Conservation (phyloP, 92 coral and sea anemone species). For the Palythoa grandis region DNA sequence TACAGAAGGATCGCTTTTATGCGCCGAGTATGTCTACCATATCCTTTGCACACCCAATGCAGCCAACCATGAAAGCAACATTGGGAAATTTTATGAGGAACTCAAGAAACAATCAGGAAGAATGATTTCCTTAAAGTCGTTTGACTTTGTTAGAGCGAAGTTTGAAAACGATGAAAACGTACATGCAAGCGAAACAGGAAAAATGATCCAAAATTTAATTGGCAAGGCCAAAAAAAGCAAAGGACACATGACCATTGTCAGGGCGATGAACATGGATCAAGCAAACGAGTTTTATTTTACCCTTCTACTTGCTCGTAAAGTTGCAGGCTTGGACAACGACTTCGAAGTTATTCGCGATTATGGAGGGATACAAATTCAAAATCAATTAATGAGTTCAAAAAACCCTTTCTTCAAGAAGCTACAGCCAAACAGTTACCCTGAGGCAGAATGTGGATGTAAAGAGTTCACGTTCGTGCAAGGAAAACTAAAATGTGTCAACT, state of each 20-base stretch:
- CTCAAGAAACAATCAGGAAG: neutral
- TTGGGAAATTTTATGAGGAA: neutral
- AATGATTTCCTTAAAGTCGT: neutral
- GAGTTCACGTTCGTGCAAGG: neutral
- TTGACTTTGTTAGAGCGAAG: neutral
- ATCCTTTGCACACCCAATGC: constrained; percentile 16
- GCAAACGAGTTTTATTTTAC: constrained; percentile 57
- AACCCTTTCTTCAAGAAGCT: neutral
- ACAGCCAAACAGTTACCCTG: neutral
- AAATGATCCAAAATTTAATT: constrained; percentile 28
- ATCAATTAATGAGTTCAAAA: neutral
- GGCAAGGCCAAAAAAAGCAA: constrained; percentile 26
- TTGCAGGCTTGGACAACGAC: constrained; percentile 11
- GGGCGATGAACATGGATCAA: constrained; percentile 56
- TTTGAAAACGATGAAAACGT: neutral
- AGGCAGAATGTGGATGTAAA: neutral
- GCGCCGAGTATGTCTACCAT: constrained; percentile 58
- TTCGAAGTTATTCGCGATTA: constrained; percentile 60
- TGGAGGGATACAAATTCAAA: constrained; percentile 11
- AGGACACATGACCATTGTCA: constrained; percentile 59
- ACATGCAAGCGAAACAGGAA: constrained; percentile 45
- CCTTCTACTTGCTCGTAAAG: constrained; percentile 34
- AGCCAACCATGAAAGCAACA: neutral
- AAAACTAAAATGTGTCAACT: constrained; percentile 5
- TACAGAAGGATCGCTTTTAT: constrained; percentile 47